Evolutionary conservation across 1,140 invertebrate genomes (phyloP).

Genomic region (Tetramorium simillimum): DNA sequence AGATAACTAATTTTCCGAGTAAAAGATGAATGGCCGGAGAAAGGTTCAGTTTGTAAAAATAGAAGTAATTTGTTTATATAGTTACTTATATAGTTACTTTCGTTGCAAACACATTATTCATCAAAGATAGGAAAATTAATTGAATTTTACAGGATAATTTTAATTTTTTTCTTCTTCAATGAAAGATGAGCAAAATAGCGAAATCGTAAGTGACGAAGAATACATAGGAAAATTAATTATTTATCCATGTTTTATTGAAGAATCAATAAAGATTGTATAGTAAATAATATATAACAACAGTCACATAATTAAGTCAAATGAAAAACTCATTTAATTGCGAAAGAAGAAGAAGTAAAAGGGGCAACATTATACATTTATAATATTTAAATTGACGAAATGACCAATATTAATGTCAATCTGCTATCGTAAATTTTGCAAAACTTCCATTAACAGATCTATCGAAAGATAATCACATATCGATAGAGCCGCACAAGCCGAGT

Average conservation of each 20-base stretch:
- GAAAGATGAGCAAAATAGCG: not conserved
- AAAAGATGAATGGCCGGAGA: not conserved
- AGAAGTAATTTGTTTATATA: not conserved
- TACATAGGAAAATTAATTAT: not conserved
- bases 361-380: not conserved
- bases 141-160: not conserved
- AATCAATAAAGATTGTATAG: not conserved
- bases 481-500: not conserved
- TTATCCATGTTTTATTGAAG: not conserved
- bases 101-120: not conserved
- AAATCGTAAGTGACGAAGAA: not conserved
- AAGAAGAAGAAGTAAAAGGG: not conserved
- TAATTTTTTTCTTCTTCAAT: not conserved
- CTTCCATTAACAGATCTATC: not conserved
- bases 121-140: not conserved
- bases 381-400: not conserved
- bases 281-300: not conserved
- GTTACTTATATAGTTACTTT: not conserved
- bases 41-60: not conserved
- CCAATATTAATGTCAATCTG: not conserved
- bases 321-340: not conserved
- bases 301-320: not conserved
- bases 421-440: not conserved
- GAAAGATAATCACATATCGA: not conserved
- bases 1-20: conserved; percentile 2